phyloP scores from a whole-genome alignment of 2,888 invertebrate species.

The Odiellus spinosus region DNA sequence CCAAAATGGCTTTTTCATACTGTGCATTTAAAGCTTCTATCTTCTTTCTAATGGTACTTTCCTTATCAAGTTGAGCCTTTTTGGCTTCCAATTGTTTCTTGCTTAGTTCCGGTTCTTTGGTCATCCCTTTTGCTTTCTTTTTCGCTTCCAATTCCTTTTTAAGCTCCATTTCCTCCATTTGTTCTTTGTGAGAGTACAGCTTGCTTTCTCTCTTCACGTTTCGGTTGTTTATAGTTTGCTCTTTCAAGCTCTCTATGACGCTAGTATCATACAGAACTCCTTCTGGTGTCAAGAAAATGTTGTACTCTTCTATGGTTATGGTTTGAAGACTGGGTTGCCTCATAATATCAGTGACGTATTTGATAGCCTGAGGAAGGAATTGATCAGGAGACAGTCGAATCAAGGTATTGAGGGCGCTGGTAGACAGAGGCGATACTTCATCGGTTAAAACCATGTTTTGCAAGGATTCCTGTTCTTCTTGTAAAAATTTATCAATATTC shows the following conservation, averaged over 20 bases:
- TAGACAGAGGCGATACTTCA: background rate
- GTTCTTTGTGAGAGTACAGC: slow-evolving; percentile 90
- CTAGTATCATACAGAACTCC: slow-evolving; percentile 82
- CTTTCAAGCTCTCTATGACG: slow-evolving; percentile 40
- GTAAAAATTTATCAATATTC: no score
- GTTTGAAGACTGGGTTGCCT: slow-evolving; percentile 38
- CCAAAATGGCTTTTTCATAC: slow-evolving; percentile 24
- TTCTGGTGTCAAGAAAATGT: slow-evolving; percentile 64
- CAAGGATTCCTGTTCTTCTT: background rate
- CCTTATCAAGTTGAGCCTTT: slow-evolving; percentile 68
- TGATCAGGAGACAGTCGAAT: slow-evolving; percentile 46
- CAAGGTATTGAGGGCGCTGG: slow-evolving; percentile 53
- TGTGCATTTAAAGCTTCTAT: slow-evolving; percentile 18
- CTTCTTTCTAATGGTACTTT: slow-evolving; percentile 47
- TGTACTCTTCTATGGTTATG: slow-evolving; percentile 62
- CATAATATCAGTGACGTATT: slow-evolving; percentile 43
- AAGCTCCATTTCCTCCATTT: slow-evolving; percentile 81
- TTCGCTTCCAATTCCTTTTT: slow-evolving; percentile 80
- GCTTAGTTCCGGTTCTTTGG: slow-evolving; percentile 46
- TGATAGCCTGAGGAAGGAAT: slow-evolving; percentile 47
- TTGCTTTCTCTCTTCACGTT: slow-evolving; percentile 92
- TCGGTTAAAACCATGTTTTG: background rate
- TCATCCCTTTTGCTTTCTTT: slow-evolving; percentile 37
- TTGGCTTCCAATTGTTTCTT: slow-evolving; percentile 85
- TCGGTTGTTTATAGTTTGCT: slow-evolving; percentile 27